Evolutionary conservation across 2,113 vertebrate genomes (phyloP), one percentile per base, ranked within the genome.

Genomic region (Oryzias curvinotus): DNA sequence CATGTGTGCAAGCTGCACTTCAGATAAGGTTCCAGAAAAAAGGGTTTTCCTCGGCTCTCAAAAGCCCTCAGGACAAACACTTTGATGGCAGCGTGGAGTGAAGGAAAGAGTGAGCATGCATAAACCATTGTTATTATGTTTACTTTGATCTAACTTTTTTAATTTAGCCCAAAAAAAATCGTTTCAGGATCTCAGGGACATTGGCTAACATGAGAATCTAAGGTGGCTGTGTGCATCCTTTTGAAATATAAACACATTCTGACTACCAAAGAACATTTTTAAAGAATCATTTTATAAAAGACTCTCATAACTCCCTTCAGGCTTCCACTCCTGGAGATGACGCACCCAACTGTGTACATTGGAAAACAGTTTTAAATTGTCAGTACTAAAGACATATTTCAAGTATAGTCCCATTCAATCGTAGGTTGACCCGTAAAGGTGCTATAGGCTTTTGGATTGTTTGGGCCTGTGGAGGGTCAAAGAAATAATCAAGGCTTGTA

Each of bases 11-110:
- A 75, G 80, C 82, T 86, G 77, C 46, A 17, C 41, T 43, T 71
- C 21, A 75, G 81, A 83, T 86, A 87, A 83, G 67, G 54, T 66
- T 80, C 67, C 73, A 81, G 67, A 82, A 87, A 79, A 84, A 63
- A 83, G 73, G 82, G 73, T 78, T 85, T 83, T 65, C 78, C 76
- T 72, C 58, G 26, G 70, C 65, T 81, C 73, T 77, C 57, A 65
- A 77, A 86, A 77, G 51, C 86, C 88, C 83, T 80, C 64, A 55
- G 82, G 87, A 83, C 65, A 82, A 51, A 48, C 65, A 57, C 75
- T 46, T 36, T 67, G 74, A 78, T 68, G 74, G 65, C 47, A 64
- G 71, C 30, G 62, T 57, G 45, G 60, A 42, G 30, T 26, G 47
- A 13, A 10, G 57, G 46, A 46, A 23, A 59, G 46, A 4, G 61